Evolutionary conservation across 2,113 vertebrate genomes (phyloP), one percentile per base, ranked within the genome.

Genomic region (Pseudorasbora parva): DNA sequence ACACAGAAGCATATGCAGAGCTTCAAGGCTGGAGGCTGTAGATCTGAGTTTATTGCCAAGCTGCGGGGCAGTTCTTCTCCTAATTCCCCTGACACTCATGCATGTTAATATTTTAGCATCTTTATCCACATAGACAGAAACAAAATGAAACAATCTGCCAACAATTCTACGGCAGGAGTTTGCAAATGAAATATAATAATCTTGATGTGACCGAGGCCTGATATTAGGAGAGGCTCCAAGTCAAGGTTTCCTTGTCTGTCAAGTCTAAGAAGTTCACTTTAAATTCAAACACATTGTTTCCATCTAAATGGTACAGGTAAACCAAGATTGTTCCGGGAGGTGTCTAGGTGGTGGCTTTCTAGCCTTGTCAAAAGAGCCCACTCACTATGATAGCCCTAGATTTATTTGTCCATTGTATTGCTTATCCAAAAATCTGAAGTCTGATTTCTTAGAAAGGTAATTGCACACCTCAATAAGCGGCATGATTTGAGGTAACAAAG

Each of bases 81-180:
- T 79, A 86, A 91, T 87, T n/a, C 78, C 60, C 78, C 25, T 33
- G 27, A 90, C 80, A 84, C 27, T 8, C 59, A 45, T 78, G 30
- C 83, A 75, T 71, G 66, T 92, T 91, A 89, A 92, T 92, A 92
- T 92, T 93, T 91, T 86, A 93, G 88, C 82, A 89, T 83, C 33
- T 83, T 51, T 62, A 69, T 85, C 75, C 64, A 78, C 43, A 81
- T 75, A 82, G 56, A 68, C 78, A 86, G 68, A 78, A 86, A 88
- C 74, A 91, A 89, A 88, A 80, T 83, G 25, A 14, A 17, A 43
- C 25, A 57, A 68, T 2, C 19, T 2, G 51, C 10, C 27, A 54
- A 56, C 62, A 47, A 27, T n/a, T n/a, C 14, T 51, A 4, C 30
- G 33, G 47, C 47, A 78, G 19, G 11, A 74, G 37, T 27, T 41